Base-by-base conservation (phyloP, 2,888 invertebrate genomes). In the Cryptocheilus praepositus region DNA sequence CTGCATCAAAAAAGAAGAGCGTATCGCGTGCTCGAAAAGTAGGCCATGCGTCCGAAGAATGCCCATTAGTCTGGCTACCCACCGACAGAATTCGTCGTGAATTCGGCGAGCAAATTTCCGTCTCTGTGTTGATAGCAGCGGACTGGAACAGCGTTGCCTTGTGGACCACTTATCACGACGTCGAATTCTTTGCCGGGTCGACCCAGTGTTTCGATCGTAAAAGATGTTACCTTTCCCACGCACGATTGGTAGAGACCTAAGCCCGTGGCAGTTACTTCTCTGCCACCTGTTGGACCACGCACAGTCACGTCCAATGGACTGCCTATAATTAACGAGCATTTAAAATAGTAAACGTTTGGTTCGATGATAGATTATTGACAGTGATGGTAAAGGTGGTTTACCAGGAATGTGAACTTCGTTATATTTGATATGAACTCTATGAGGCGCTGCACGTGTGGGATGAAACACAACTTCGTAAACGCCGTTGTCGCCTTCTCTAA, bases 81-180 rank as follows among this genome's bases (percentile, higher is more conserved):
- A 94, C 94, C 90, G 22, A 95, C 92, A 83, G 94, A 94, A 67
- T 94, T 93, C 36, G 96, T 94, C 16, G 94, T 95, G 89, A 95
- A 99, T 89, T 99, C 99, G 0, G 98, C 98, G 86, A 97, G 94
- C 64, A 98, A 91, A 83, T 97, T 94, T 1, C 98, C 98, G 70
- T 98, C 97, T 84, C 98, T 96, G 70, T 98, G 98, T 86, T 97
- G 97, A 88, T 98, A 98, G 86, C 99, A 98, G 66, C 97, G 81
- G 19, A 98, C 96, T 0, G 97, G 96, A 51, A 98, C 91, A 0
- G 96, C 95, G 73, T 93, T 91, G 0, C 95, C 93, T 7, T 94
- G 93, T 0, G 95, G 95, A 0, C 95, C 95, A 0, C 95, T 95
- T 0, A 96, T 95, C 0, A 97, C 95, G 0, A 97, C 97, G 88